Evolutionary conservation across 2,797 vertebrate species (phyloP).

Genomic region (Naso thynnoides): DNA sequence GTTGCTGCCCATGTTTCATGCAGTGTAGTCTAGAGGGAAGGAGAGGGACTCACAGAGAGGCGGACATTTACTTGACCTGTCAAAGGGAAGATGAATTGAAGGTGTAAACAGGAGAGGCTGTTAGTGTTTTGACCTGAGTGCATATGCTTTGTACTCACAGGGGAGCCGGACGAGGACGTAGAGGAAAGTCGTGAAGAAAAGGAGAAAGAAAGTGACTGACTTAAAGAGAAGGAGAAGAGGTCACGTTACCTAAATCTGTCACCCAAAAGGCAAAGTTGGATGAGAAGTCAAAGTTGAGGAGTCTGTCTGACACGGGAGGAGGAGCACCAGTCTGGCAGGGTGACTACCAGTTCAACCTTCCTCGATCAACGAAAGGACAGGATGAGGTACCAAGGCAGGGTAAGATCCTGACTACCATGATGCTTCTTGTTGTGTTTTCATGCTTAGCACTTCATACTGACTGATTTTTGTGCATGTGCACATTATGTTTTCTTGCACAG

Average conservation of each 20-base stretch:
- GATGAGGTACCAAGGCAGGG: constrained; percentile 85
- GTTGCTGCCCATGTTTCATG: constrained; percentile 76
- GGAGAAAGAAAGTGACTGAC: constrained; percentile 39
- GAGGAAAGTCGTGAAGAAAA: constrained; percentile 38
- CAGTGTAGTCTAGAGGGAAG: constrained; percentile 56
- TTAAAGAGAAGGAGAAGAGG: constrained; percentile 13
- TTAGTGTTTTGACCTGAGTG: constrained; percentile 47
- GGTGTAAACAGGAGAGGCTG: constrained; percentile 65
- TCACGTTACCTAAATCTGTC: constrained; percentile 36
- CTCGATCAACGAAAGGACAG: constrained; percentile 65
- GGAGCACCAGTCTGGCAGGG: constrained; percentile 53
- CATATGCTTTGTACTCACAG: constrained; percentile 54
- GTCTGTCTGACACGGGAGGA: constrained; percentile 63
- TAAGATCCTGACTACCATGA: constrained; percentile 67
- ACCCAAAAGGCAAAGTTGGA: constrained; percentile 59
- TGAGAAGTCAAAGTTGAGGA: constrained; percentile 60
- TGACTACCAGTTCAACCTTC: constrained; percentile 50
- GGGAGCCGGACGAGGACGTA: constrained; percentile 34
- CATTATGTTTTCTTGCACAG: constrained; percentile 13
- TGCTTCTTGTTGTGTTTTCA: constrained; percentile 49
- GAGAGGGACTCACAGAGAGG: constrained; percentile 48
- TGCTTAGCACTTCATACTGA: constrained; percentile 9
- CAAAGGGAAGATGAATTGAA: constrained; percentile 62
- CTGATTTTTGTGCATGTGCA: constrained; percentile 10
- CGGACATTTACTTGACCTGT: constrained; percentile 64